Conservation (phyloP, 2,888 invertebrate genomes). For the Artemia sp. region DNA sequence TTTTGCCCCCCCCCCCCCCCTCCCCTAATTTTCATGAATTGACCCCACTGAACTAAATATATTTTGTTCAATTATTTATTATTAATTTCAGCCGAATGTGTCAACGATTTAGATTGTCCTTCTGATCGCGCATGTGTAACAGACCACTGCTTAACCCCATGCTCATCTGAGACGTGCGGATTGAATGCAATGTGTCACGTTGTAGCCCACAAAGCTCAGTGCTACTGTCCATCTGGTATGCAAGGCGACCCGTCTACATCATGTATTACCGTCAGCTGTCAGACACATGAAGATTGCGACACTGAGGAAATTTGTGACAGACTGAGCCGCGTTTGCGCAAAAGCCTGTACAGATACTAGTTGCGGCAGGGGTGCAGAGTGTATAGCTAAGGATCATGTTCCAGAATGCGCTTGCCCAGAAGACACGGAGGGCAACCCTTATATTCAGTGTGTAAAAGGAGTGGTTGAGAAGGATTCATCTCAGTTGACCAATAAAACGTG, state of each 20-base stretch:
- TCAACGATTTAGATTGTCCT: conserved; percentile 65
- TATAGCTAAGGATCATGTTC: conserved; percentile 52
- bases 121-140: conserved; percentile 56
- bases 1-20: too few species aligned
- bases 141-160: conserved; percentile 60
- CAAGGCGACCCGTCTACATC: conserved; percentile 59
- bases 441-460: conserved; percentile 42
- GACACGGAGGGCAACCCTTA: conserved; percentile 65
- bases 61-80: too few species aligned
- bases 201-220: conserved; percentile 55
- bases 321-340: conserved; percentile 59
- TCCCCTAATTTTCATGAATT: too few species aligned
- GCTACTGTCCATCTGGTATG: conserved; percentile 55
- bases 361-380: conserved; percentile 65
- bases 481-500: not conserved
- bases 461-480: conserved; percentile 16
- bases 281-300: conserved; percentile 74
- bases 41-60: too few species aligned
- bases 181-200: conserved; percentile 55
- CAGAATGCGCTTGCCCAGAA: conserved; percentile 54
- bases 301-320: conserved; percentile 67
- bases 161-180: conserved; percentile 61
- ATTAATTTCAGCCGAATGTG: conserved; percentile 51
- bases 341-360: conserved; percentile 62
- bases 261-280: conserved; percentile 63